phyloP scores from a whole-genome alignment of 2,113 vertebrate species.

The Catagonus wagneri region DNA sequence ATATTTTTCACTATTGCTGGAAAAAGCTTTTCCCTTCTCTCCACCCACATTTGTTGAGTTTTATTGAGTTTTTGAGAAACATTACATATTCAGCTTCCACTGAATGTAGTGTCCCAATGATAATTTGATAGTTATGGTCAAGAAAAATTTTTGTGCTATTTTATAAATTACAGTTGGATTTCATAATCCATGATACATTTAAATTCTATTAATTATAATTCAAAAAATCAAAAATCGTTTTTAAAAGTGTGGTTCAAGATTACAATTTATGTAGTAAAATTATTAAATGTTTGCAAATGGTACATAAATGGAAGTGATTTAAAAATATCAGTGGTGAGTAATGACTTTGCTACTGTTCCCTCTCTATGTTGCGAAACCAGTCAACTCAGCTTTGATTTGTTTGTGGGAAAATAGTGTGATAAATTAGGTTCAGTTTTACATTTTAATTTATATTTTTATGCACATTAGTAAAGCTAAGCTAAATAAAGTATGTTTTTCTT shows the following conservation, averaged over 20 bases:
- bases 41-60: background rate
- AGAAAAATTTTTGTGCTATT: background rate
- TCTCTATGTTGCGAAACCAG: background rate
- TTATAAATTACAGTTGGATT: background rate
- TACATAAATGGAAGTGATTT: background rate
- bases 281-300: background rate
- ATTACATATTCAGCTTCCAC: background rate
- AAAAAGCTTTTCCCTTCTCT: background rate
- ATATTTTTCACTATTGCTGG: background rate
- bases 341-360: background rate
- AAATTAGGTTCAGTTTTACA: background rate
- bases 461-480: background rate
- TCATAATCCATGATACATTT: background rate
- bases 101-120: rapidly evolving
- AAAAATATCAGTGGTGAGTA: rapidly evolving
- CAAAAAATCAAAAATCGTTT: too few relatives aligned
- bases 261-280: background rate
- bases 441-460: background rate
- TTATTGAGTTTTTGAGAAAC: slow-evolving; percentile 49
- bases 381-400: background rate
- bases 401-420: background rate
- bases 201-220: background rate
- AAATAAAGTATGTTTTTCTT: background rate
- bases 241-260: background rate
- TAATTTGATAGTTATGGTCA: background rate